These are phyloP conservation scores for Cephus runcator DNA, from an alignment of 2,888 invertebrate species.

Conservation along the genomic window DNA sequence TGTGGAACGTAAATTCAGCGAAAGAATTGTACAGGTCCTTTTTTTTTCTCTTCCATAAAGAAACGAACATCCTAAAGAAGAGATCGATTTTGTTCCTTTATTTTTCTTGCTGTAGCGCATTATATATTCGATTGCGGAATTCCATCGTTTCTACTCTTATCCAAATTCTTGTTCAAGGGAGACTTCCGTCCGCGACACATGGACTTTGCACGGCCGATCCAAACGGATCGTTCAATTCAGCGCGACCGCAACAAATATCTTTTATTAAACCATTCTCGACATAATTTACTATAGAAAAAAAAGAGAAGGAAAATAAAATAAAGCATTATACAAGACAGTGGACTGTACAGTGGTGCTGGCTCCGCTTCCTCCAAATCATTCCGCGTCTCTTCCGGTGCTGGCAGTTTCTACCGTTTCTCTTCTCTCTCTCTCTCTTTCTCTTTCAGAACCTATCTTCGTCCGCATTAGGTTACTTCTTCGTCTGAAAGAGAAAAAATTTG, in stretches of 20 bases:
- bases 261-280: conserved; percentile 8
- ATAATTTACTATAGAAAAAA: conserved; percentile 24
- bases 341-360: conserved; percentile 32
- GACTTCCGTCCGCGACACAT: neutral
- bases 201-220: neutral
- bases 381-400: neutral
- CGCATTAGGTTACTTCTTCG: neutral
- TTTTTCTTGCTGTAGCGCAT: neutral
- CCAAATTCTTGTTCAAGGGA: neutral
- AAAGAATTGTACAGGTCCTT: neutral
- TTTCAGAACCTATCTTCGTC: neutral
- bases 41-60: neutral
- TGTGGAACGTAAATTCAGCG: neutral
- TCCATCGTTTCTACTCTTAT: neutral
- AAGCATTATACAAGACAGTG: conserved; percentile 10
- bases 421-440: conserved; percentile 6
- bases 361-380: conserved; percentile 3
- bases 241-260: neutral
- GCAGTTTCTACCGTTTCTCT: neutral
- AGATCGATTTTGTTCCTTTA: neutral
- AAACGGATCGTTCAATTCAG: neutral
- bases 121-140: neutral
- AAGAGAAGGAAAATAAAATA: neutral
- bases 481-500: neutral
- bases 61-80: neutral